phyloP scores from a whole-genome alignment of 1,140 invertebrate species.

The Agrilus planipennis region DNA sequence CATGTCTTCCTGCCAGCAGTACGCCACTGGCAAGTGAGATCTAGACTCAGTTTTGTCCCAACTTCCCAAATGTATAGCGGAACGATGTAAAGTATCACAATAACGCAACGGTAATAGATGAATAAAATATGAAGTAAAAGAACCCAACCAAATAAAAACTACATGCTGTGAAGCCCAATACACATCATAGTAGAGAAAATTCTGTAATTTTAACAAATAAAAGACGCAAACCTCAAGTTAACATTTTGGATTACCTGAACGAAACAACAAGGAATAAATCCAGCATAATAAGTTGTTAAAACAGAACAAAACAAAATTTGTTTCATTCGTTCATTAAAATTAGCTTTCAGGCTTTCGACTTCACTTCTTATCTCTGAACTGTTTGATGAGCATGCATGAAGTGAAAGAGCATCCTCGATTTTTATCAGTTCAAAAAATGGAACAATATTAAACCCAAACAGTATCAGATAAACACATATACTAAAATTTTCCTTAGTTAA shows the following conservation, averaged over 20 bases:
- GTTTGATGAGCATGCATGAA: conserved; percentile 52
- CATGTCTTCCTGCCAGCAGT: conserved; percentile 58
- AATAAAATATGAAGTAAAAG: conserved; percentile 67
- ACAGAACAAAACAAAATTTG: conserved; percentile 84
- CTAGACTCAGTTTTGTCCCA: conserved; percentile 61
- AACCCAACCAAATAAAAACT: conserved; percentile 68
- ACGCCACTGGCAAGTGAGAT: conserved; percentile 39
- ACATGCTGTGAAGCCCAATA: conserved; percentile 74
- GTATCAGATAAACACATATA: conserved; percentile 68
- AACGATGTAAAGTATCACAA: conserved; percentile 78
- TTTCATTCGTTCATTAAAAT: conserved; percentile 82
- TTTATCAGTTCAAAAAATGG: conserved; percentile 54
- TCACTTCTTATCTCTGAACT: conserved; percentile 66
- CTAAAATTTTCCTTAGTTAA: conserved; percentile 40
- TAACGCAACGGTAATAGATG: conserved; percentile 62
- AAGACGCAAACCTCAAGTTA: neutral
- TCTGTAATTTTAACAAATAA: conserved; percentile 36
- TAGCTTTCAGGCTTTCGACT: conserved; percentile 68
- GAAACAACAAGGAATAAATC: conserved; percentile 82
- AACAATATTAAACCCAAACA: conserved; percentile 63
- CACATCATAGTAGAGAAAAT: conserved; percentile 73
- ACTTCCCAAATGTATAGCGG: conserved; percentile 77
- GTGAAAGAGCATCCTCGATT: conserved; percentile 30
- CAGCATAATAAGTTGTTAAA: conserved; percentile 81
- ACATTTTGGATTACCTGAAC: conserved; percentile 51